Conservation (phyloP, 2,113 vertebrate genomes). For the Notechis scutatus region DNA sequence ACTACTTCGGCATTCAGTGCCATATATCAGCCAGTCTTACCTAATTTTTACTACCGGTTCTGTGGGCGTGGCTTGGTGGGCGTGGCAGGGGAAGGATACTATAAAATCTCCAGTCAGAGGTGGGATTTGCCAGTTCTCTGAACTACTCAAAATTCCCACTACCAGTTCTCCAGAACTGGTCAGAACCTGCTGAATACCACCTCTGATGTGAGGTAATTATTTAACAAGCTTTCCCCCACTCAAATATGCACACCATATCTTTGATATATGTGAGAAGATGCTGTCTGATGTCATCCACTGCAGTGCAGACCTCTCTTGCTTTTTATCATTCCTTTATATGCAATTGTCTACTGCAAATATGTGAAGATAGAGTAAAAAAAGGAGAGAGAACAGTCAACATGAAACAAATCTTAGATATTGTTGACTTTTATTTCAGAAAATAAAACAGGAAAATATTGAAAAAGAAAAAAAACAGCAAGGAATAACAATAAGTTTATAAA, state of each 20-base stretch:
- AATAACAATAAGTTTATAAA: background rate
- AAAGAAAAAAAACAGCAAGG: background rate
- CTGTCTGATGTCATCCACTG: background rate
- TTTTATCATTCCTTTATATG: background rate
- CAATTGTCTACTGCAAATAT: background rate
- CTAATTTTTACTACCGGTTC: background rate
- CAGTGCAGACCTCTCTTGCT: background rate
- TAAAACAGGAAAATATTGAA: background rate
- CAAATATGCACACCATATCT: background rate
- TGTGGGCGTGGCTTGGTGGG: too few species aligned
- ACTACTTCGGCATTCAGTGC: background rate
- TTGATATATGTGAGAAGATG: background rate
- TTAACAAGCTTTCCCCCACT: background rate
- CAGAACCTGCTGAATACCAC: too few species aligned
- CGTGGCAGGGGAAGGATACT: too few species aligned
- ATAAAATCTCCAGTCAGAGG: too few species aligned
- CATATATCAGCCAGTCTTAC: background rate
- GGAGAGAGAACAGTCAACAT: background rate
- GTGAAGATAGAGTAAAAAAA: too few species aligned
- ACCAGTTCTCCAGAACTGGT: too few species aligned
- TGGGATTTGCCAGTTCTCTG: too few species aligned
- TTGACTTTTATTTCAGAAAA: background rate
- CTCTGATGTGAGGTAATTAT: background rate
- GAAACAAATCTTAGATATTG: background rate
- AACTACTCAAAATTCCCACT: too few species aligned